Base-by-base conservation (phyloP, 2,888 invertebrate genomes). In the Helicoverpa assulta region DNA sequence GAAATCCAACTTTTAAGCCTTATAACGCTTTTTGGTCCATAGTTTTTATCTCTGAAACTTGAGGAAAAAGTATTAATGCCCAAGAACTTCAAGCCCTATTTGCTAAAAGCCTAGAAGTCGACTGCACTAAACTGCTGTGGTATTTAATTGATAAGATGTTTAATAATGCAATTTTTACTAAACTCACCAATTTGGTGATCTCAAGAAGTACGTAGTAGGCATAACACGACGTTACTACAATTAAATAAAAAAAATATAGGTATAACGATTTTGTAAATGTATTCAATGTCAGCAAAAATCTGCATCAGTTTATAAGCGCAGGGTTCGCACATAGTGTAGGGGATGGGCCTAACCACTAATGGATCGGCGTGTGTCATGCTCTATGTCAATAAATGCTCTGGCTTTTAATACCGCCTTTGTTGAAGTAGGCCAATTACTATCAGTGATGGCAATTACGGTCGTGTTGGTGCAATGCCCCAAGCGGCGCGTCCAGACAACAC, bases 371-470 rank as follows among this genome's bases (percentile, higher is more conserved):
- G 89, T 88, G 89, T 90, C 91, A 91, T 89, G 85, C 86, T 88
- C 88, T 90, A 87, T 91, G 89, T 91, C 93, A 92, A 93, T 92
- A 91, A 89, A 90, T 86, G 86, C 85, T 84, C 85, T 75, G 85
- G 90, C 91, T 90, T 93, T 93, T 91, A 92, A 92, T 91, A 89
- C 83, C 86, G 86, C 89, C 88, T 90, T 92, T 93, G 90, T 92
- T 92, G 88, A 90, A 92, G 89, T 90, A 89, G 87, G 86, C 86
- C 90, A 93, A 92, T 93, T 91, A 92, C 91, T 88, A 90, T 85
- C 86, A 85, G 78, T 82, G 80, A 83, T 83, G 85, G 87, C 86
- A 88, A 90, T 91, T 88, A 91, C 81, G 80, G 80, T 76, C 72
- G 74, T 84, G 83, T 88, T 85, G 81, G 77, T 85, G 86, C 81